Conservation (phyloP, 2,113 vertebrate species). For the Chlamydotis undulata region DNA sequence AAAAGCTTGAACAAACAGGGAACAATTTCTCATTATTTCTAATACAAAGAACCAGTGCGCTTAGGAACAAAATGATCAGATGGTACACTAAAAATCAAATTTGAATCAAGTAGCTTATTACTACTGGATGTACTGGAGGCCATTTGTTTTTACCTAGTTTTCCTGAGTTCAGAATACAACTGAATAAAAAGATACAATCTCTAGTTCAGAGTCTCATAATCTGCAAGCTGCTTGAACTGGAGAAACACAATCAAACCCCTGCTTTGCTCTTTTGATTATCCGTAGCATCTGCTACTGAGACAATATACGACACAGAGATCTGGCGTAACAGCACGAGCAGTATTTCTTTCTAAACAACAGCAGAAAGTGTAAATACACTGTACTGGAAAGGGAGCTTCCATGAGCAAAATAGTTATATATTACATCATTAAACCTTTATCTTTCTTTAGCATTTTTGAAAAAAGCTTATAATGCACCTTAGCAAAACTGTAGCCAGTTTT, state of each 20-base stretch:
- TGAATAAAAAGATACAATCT: not conserved
- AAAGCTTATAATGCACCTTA: not conserved
- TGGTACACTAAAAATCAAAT: not conserved
- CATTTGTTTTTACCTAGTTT: not conserved
- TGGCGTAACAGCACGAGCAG: not conserved
- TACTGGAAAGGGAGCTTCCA: not conserved
- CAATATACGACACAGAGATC: not conserved
- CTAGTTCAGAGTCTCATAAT: not conserved
- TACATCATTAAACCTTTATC: not conserved
- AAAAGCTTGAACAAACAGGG: not conserved
- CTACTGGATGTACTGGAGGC: not conserved
- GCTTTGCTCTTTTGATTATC: not conserved
- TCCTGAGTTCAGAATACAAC: not conserved
- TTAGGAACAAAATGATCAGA: not conserved
- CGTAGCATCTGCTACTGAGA: not conserved
- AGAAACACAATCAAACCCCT: not conserved
- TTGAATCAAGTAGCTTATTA: not conserved
- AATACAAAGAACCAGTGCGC: not conserved
- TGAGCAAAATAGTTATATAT: not conserved
- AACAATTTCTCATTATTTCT: not conserved
- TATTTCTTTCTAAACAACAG: not conserved
- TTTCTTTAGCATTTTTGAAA: not conserved
- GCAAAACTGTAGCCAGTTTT: not conserved
- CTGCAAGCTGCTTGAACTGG: not conserved
- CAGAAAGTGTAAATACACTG: not conserved